Base-by-base conservation (phyloP, 1,140 invertebrate species). In the Drosophila punjabiensis region DNA sequence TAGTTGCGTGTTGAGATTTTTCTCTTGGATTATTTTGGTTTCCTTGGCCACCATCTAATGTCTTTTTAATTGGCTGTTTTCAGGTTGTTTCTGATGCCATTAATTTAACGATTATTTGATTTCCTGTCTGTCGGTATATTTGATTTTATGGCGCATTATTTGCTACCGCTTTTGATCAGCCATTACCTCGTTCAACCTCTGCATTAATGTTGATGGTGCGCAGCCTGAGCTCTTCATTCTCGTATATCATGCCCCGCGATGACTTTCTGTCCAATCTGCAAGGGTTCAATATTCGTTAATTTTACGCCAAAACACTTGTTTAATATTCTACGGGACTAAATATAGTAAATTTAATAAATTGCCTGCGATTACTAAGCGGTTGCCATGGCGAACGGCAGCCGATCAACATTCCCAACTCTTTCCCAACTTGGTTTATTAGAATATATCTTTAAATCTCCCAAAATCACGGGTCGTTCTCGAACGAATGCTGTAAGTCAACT, bases 131-230 rank as follows among this genome's bases (percentile, higher is more conserved):
- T 45, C 67, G 16, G 28, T 39, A 60, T 39, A 56, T 55, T 41
- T 45, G 9, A 50, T 62, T 58, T 69, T 18, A 61, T 79, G 59
- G 52, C 53, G 30, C 48, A 39, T 33, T 58, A 30, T 56, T 43
- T 77, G 20, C 33, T 8, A 11, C 24, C 43, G 68, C 24, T 64
- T 71, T 78, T 55, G 69, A 70, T 78, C 60, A 50, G 45, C n/a
- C 47, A 41, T 52, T 74, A 97, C 96, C 96, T 95, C 96, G 95
- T 93, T 98, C 97, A 32, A 98, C 96, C 94, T 98, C 97, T n/a
- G 97, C 97, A 93, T 98, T 98, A 86, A 98, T 98, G 87, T 98
- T 97, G 90, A 98, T 98, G 28, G 97, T 98, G 74, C 97, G 95
- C 85, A 98, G 93, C 81, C 97, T 94, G n/a, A 98, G 94, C 92